Evolutionary conservation across 2,113 vertebrate species (phyloP).

Genomic region (Tangachromis dhanisi): DNA sequence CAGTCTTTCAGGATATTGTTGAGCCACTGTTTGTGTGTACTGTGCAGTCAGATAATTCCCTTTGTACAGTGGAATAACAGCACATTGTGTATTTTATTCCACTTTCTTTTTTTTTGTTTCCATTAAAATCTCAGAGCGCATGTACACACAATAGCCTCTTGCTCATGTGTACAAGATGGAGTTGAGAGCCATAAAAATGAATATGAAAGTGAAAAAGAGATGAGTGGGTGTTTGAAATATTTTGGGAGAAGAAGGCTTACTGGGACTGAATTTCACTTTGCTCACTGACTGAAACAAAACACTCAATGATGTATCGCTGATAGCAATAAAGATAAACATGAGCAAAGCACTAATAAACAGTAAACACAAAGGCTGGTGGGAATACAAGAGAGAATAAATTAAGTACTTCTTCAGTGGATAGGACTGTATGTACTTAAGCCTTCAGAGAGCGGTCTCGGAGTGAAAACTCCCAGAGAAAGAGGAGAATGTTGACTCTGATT

Average conservation of each 20-base stretch:
- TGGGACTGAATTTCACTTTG: constrained; percentile 19
- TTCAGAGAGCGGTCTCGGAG: constrained; percentile 11
- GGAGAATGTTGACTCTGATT: constrained; percentile 50
- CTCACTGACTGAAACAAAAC: constrained; percentile 35
- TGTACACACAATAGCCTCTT: neutral
- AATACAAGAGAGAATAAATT: constrained; percentile 25
- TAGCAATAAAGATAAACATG: constrained; percentile 30
- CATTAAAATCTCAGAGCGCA: neutral
- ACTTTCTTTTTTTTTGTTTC: neutral
- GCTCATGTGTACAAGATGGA: neutral
- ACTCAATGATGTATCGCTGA: constrained; percentile 7
- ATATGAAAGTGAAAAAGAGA: neutral
- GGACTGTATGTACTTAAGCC: constrained; percentile 11
- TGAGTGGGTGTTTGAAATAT: constrained; percentile 7
- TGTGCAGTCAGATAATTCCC: neutral
- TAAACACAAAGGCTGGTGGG: constrained; percentile 34
- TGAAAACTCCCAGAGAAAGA: constrained; percentile 19
- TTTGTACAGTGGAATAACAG: neutral
- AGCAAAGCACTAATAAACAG: constrained; percentile 28
- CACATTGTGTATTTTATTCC: neutral
- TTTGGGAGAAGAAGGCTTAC: neutral
- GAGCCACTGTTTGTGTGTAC: neutral
- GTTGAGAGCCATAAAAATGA: neutral
- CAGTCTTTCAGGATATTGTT: neutral
- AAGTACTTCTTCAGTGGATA: neutral